phyloP scores from a whole-genome alignment of 2,888 invertebrate species.

The Chromoteleia sp. region DNA sequence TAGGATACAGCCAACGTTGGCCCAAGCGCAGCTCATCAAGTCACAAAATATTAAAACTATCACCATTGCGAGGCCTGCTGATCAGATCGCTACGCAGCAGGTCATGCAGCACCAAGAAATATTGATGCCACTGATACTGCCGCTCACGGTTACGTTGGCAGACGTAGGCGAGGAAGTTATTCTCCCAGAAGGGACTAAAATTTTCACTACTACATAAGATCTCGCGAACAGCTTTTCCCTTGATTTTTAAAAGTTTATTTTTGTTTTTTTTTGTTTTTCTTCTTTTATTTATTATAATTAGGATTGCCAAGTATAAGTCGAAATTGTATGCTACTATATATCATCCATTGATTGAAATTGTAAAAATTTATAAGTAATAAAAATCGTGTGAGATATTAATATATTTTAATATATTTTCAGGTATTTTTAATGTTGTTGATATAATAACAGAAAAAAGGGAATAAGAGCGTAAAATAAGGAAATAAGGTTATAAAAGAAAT shows the following conservation, averaged over 20 bases:
- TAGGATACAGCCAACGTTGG: conserved; percentile 67
- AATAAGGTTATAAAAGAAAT: no score
- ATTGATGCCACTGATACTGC: conserved; percentile 82
- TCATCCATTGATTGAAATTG: no score
- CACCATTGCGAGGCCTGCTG: conserved; percentile 80
- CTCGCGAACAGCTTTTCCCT: neutral
- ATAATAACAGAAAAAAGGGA: no score
- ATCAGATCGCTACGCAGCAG: conserved; percentile 76
- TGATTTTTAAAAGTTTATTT: conserved; percentile 5
- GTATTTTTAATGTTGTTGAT: no score
- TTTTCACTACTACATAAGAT: conserved; percentile 81
- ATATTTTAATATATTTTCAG: no score
- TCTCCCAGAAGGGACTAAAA: conserved; percentile 82
- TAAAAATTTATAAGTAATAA: no score
- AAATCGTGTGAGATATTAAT: no score
- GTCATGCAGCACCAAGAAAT: conserved; percentile 82
- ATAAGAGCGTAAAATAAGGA: no score
- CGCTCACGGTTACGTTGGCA: conserved; percentile 81
- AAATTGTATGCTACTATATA: no score
- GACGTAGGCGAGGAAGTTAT: conserved; percentile 83
- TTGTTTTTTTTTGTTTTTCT: no score
- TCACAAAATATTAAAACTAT: conserved; percentile 82
- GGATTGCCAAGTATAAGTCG: no score
- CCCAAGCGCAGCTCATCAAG: conserved; percentile 78
- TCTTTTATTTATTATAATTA: no score